Base-by-base conservation (phyloP, 2,113 vertebrate genomes). In the Aegotheles bennettii region DNA sequence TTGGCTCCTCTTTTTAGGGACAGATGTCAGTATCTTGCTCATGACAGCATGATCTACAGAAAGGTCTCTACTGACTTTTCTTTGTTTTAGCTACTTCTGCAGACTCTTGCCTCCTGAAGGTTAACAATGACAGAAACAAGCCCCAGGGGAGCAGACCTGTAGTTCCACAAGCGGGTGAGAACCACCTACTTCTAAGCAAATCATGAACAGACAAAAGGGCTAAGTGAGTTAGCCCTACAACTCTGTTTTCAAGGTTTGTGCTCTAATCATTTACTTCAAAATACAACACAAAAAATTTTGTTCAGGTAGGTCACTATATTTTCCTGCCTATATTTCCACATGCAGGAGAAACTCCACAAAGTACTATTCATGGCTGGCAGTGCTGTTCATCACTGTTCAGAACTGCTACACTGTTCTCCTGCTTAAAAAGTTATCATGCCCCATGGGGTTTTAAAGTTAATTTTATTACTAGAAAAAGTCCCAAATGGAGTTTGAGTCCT, bases 241-340 rank as follows among this genome's bases (percentile, higher is more conserved):
- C 77, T 81, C 86, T 42, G n/a, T 95, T 94, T 65, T 73, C 90
- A 90, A 96, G 74, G 63, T 88, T 73, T 94, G 87, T 94, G 74
- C 56, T 61, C 33, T 47, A 19, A 71, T 70, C 69, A 68, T 38
- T 76, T 47, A 71, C 51, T 84, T 84, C 31, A n/a, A 73, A 61
- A 63, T 50, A 90, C 40, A 78, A 85, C 84, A 38, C 38, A 75
- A 61, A 80, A 82, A 67, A 61, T 56, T 71, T 69, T 60, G 60
- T 86, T 95, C 60, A 29, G 82, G 53, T 54, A 54, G 35, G 45
- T 91, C 54, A 13, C 43, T 80, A 1, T 56, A 67, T 74, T 87
- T 90, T 79, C 47, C 56, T 82, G 60, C 28, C 47, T 77, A 24
- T 56, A 36, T 40, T 84, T 89, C 57, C 31, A 68, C 68, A 68